A percentile compares a stretch with the other conserved stretches of the same genome.
phyloP scores from a whole-genome alignment of 2,797 vertebrate species.

The Sebastes cheni region DNA sequence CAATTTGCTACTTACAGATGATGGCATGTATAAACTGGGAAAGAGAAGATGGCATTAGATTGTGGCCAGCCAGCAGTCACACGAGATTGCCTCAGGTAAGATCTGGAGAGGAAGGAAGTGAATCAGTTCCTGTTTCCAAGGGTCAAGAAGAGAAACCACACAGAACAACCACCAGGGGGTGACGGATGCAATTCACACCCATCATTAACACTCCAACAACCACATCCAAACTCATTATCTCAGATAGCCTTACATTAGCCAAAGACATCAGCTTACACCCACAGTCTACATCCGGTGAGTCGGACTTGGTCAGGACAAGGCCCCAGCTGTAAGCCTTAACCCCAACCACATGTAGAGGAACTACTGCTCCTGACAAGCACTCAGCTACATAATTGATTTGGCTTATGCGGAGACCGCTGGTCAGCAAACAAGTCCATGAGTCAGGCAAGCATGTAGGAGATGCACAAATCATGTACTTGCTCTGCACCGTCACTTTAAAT shows the following conservation, averaged over 20 bases:
- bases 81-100: no score
- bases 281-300: neutral
- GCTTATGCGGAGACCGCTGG: slow-evolving; percentile 9
- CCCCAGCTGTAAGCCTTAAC: neutral
- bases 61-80: no score
- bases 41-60: no score
- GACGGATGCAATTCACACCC: no score
- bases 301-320: neutral
- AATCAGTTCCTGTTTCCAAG: no score
- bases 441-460: slow-evolving; percentile 1
- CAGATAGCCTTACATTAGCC: neutral
- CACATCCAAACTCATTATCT: no score
- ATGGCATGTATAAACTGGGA: no score
- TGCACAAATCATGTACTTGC: slow-evolving; percentile 40
- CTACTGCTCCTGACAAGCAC: slow-evolving; percentile 20
- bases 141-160: no score
- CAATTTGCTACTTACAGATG: no score
- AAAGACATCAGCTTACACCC: neutral
- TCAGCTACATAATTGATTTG: slow-evolving; percentile 38
- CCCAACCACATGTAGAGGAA: neutral
- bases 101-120: no score
- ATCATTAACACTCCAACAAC: no score
- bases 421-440: slow-evolving; percentile 29
- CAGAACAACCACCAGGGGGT: no score
- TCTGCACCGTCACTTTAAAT: slow-evolving; percentile 38